These are phyloP conservation scores for Ailurus styani DNA, from an alignment of 2,113 vertebrate genomes.

Conservation along the genomic window DNA sequence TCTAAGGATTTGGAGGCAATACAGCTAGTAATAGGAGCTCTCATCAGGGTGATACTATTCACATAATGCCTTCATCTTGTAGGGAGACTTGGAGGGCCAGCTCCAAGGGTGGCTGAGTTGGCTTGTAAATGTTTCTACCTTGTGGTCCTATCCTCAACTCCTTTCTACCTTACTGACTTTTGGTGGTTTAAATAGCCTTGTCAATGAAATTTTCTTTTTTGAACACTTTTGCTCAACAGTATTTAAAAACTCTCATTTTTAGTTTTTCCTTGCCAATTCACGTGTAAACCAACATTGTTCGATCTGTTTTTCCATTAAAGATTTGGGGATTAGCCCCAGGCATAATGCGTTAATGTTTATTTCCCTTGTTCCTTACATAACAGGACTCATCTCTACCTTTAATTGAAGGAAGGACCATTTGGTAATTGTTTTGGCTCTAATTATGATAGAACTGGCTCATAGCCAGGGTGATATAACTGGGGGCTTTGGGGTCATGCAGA, in stretches of 20 bases:
- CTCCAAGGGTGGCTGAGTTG: background rate
- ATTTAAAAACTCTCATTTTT: background rate
- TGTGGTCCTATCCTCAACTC: background rate
- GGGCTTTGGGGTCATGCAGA: background rate
- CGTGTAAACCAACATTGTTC: background rate
- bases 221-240: background rate
- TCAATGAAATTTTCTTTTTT: background rate
- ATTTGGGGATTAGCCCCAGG: background rate
- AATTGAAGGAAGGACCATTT: background rate
- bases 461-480: background rate
- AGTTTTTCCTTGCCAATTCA: slow-evolving; percentile 29
- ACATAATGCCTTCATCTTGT: background rate
- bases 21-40: background rate
- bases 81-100: background rate
- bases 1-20: background rate
- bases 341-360: background rate
- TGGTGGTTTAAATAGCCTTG: background rate
- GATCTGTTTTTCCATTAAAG: slow-evolving; percentile 1
- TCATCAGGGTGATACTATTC: background rate
- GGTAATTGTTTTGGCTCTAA: slow-evolving; percentile 37
- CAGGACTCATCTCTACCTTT: background rate
- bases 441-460: background rate
- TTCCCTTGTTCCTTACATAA: background rate
- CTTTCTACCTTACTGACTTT: background rate
- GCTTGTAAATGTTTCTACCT: background rate